Evolutionary conservation across 2,888 invertebrate species (phyloP).

Genomic region (Eupithecia centaureata): DNA sequence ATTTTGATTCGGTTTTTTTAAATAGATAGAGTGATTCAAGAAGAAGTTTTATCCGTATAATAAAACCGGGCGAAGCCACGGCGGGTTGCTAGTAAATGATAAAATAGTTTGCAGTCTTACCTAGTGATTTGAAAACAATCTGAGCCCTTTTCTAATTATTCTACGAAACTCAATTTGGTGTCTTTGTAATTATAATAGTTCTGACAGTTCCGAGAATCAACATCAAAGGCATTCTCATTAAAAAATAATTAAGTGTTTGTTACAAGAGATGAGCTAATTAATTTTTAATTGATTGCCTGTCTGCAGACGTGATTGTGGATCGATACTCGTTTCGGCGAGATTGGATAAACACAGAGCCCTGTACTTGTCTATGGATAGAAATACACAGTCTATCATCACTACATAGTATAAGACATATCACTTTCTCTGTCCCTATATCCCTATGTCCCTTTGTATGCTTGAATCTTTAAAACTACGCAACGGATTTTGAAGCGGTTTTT

Average conservation of each 20-base stretch:
- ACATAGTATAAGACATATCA: too few relatives aligned
- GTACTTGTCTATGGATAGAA: neutral
- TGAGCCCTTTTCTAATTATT: neutral
- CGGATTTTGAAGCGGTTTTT: too few relatives aligned
- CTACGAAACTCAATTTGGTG: neutral
- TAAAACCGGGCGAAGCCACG: too few relatives aligned
- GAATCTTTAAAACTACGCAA: too few relatives aligned
- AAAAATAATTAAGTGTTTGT: neutral
- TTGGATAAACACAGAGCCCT: constrained; percentile 48
- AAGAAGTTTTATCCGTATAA: too few relatives aligned
- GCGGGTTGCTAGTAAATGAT: too few relatives aligned
- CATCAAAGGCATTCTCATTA: neutral
- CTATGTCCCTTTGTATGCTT: too few relatives aligned
- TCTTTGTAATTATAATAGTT: neutral
- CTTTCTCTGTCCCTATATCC: too few relatives aligned
- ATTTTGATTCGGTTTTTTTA: too few relatives aligned
- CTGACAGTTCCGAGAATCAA: neutral
- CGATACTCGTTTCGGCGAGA: constrained; percentile 49
- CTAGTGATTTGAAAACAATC: neutral
- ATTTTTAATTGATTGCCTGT: constrained; percentile 32
- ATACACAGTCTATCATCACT: too few relatives aligned
- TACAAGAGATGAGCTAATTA: constrained; percentile 26
- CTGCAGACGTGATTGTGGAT: constrained; percentile 39
- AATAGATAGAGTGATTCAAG: too few relatives aligned
- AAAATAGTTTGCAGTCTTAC: too few relatives aligned